These are phyloP conservation scores for Pardosa pseudoannulata DNA, from an alignment of 2,888 invertebrate species.

Conservation along the genomic window DNA sequence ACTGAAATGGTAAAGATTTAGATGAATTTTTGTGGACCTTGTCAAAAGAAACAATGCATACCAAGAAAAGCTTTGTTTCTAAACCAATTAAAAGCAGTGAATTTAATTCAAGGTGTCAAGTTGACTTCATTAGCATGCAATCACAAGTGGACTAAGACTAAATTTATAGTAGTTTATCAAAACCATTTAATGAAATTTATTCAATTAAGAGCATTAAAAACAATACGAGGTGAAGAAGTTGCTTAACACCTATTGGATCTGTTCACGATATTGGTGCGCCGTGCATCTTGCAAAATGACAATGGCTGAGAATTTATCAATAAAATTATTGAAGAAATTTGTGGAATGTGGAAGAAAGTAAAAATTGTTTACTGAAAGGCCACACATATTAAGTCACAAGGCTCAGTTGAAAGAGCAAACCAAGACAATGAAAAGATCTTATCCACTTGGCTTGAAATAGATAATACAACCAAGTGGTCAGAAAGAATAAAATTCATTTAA, in stretches of 20 bases:
- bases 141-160: neutral
- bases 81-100: neutral
- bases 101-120: neutral
- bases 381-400: slow-evolving; percentile 19
- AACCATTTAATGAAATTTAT: slow-evolving; percentile 15
- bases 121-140: slow-evolving; percentile 4
- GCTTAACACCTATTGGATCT: slow-evolving; percentile 53
- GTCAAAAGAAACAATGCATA: neutral
- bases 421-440: slow-evolving; percentile 53
- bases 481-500: slow-evolving; percentile 67
- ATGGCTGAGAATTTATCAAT: slow-evolving; percentile 65
- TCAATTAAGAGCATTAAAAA: slow-evolving; percentile 20
- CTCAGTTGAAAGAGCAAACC: slow-evolving; percentile 39
- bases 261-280: slow-evolving; percentile 56
- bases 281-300: slow-evolving; percentile 67
- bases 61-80: neutral
- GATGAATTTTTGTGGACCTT: neutral
- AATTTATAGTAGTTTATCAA: slow-evolving; percentile 7
- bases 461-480: slow-evolving; percentile 59
- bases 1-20: neutral
- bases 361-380: slow-evolving; percentile 37
- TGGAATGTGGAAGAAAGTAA: slow-evolving; percentile 17
- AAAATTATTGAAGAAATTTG: slow-evolving; percentile 17
- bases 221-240: slow-evolving; percentile 60
- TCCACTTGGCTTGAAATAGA: slow-evolving; percentile 35